Evolutionary conservation across 2,888 invertebrate genomes (phyloP), one percentile per base, ranked within the genome.

Genomic region (Boloria selene): DNA sequence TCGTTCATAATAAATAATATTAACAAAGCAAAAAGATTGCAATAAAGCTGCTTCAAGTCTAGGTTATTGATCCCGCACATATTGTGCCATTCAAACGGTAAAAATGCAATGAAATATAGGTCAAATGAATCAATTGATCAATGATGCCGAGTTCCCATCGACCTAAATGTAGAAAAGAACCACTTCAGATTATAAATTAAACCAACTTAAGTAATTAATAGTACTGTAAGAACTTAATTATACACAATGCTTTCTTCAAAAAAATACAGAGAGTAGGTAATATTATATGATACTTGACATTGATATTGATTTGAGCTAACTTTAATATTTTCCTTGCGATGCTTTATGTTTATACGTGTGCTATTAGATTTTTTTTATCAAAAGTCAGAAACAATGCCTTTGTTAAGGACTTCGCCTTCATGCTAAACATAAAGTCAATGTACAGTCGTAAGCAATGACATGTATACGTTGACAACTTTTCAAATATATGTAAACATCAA

Each of bases 341-440:
- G 18, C 44, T 55, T 17, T 45, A 22, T 50, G 26, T 38, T 16
- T 31, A 14, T 17, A 31, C 14, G 7, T 16, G 49, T 17, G 13
- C 17, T 49, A 49, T 31, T 16, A 13, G 17, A 47, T 5, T 13
- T 14, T 16, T n/a, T 49, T 10, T 6, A 38, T 38, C 13, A 4
- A 16, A 18, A 18, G 22, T 13, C 31, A 0, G 45, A 61, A 55
- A 68, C 56, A 66, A 64, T 63, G 60, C 64, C 68, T 50, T 42
- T 65, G 62, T 65, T 66, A 60, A 65, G 66, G 65, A 55, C 51
- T 52, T 47, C 51, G 64, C 60, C 51, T 6, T n/a, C 16, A 18
- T 45, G 68, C 63, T 58, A 71, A n/a, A n/a, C n/a, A n/a, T n/a
- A n/a, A 68, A 75, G 79, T 78, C 78, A 79, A 75, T 74, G 79